Percentiles rank a stretch among this genome's conserved stretches.
Evolutionary conservation across 2,797 vertebrate species (phyloP).

Genomic region (Arrhamphus sclerolepis): DNA sequence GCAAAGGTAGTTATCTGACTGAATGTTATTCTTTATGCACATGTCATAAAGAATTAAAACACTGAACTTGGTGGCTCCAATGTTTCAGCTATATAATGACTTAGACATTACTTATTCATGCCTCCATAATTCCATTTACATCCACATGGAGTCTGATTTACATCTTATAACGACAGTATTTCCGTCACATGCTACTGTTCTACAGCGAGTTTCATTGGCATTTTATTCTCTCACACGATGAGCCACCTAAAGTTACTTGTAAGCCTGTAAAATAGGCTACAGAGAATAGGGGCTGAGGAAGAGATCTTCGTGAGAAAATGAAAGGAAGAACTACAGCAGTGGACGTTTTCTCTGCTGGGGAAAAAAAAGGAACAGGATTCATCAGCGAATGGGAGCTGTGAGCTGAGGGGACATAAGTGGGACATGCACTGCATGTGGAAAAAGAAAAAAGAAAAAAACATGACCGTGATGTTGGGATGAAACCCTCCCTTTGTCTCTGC

Average conservation of each 20-base stretch:
- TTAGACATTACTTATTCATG: too few species aligned
- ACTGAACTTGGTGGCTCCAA: too few species aligned
- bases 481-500: constrained; percentile 74
- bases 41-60: too few species aligned
- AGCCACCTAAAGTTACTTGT: neutral
- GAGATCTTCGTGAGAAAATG: too few species aligned
- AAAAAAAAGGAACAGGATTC: constrained; percentile 41
- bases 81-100: too few species aligned
- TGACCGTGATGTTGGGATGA: constrained; percentile 67
- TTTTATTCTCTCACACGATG: neutral
- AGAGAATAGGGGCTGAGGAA: too few species aligned
- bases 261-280: too few species aligned
- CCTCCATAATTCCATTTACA: constrained; percentile 1
- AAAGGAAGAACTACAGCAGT: constrained; percentile 9
- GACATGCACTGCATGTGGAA: constrained; percentile 57
- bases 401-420: constrained; percentile 77
- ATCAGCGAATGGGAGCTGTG: constrained; percentile 60
- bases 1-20: too few species aligned
- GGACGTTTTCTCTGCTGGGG: constrained; percentile 22
- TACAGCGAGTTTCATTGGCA: neutral
- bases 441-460: neutral
- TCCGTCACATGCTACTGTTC: neutral
- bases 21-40: too few species aligned
- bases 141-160: neutral
- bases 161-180: neutral